These are phyloP conservation scores for Drosophila orosa DNA, from an alignment of 1,140 invertebrate genomes.

Conservation along the genomic window DNA sequence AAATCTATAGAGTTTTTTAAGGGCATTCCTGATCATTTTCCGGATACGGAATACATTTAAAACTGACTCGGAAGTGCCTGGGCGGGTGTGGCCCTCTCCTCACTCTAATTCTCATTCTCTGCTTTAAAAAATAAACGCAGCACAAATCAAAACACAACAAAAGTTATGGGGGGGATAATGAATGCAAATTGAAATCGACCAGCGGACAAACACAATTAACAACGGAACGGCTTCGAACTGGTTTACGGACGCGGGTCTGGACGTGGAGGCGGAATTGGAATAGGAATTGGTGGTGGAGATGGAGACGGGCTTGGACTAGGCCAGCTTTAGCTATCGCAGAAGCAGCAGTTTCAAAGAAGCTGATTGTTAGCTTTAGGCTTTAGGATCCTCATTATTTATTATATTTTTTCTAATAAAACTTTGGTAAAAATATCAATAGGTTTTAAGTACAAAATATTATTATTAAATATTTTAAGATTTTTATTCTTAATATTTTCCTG, in stretches of 20 bases:
- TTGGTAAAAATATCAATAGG: too few species aligned
- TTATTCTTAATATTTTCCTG: not conserved
- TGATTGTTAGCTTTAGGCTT: slow-evolving; percentile 14
- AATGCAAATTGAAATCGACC: slow-evolving; percentile 59
- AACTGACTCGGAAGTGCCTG: slow-evolving; percentile 17
- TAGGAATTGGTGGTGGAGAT: not conserved
- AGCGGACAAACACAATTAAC: slow-evolving; percentile 52
- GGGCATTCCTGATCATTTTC: not conserved
- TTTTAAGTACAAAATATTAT: too few species aligned
- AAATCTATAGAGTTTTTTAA: not conserved
- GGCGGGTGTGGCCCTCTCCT: not conserved
- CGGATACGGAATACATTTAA: not conserved
- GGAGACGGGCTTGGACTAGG: slow-evolving; percentile 14
- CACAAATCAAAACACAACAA: slow-evolving; percentile 31
- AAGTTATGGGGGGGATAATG: slow-evolving; percentile 26
- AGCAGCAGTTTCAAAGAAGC: not conserved
- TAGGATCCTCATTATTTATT: not conserved
- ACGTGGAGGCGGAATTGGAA: slow-evolving; percentile 10
- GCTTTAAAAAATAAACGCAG: slow-evolving; percentile 1
- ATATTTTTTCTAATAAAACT: not conserved
- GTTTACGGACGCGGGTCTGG: slow-evolving; percentile 27
- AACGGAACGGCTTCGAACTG: slow-evolving; percentile 54
- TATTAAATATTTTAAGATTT: too few species aligned
- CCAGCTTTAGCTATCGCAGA: slow-evolving; percentile 8
- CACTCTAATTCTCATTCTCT: slow-evolving; percentile 9